A percentile compares a stretch with the other conserved stretches of the same genome.
Evolutionary conservation across 1,140 invertebrate species (phyloP).

Genomic region (Hydropsyche tenuis): DNA sequence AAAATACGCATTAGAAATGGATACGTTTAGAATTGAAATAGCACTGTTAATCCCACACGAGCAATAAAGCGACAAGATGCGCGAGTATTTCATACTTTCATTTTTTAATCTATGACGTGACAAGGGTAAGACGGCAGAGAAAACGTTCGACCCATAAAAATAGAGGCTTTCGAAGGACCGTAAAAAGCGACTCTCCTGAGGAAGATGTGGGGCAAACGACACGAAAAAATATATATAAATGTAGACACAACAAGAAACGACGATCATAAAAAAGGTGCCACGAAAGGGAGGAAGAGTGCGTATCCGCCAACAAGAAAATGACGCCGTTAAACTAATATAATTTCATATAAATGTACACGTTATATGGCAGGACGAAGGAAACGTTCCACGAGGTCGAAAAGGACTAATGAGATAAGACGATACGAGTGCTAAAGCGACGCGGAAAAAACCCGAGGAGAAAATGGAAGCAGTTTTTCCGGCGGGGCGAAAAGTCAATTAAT

Average conservation of each 20-base stretch:
- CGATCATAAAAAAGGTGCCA: slow-evolving; percentile 2
- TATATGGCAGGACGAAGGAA: not conserved
- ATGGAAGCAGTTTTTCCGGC: not conserved
- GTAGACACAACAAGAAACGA: slow-evolving; percentile 1
- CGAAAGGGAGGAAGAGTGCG: not conserved
- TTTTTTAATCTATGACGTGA: slow-evolving; percentile 27
- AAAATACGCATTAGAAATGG: not conserved
- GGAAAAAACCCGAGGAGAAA: not conserved
- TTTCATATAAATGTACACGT: slow-evolving; percentile 10
- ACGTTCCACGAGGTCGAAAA: not conserved
- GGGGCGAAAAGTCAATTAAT: no score
- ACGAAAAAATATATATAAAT: slow-evolving; percentile 8
- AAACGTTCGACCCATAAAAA: slow-evolving; percentile 9
- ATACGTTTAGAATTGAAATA: no score
- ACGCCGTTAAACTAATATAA: slow-evolving; percentile 39
- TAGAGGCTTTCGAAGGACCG: slow-evolving; percentile 24
- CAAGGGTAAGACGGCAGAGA: no score
- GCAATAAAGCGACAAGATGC: not conserved
- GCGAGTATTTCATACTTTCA: not conserved
- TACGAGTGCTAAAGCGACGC: not conserved
- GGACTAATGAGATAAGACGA: slow-evolving; percentile 31
- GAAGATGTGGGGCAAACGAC: slow-evolving; percentile 3
- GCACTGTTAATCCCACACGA: not conserved
- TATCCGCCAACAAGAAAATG: slow-evolving; percentile 15
- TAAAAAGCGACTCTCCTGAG: slow-evolving; percentile 26